Conservation (phyloP, 2,888 invertebrate genomes). For the Sisyra terminalis region DNA sequence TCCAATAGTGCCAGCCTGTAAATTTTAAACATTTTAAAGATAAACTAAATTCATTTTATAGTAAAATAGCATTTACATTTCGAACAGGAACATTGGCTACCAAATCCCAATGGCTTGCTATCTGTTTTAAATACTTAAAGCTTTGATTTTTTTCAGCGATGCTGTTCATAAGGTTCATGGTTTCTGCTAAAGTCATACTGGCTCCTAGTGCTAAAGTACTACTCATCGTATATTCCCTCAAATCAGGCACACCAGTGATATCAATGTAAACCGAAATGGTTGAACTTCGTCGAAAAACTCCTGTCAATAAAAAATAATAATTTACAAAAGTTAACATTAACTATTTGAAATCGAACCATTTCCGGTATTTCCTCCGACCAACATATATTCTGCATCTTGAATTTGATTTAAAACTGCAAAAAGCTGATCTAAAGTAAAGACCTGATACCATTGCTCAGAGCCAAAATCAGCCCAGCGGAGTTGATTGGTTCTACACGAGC, state of each 20-base stretch:
- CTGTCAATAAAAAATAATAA: conserved; percentile 19
- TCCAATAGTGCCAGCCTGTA: conserved; percentile 48
- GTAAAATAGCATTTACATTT: conserved; percentile 53
- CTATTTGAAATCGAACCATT: conserved; percentile 34
- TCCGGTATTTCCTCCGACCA: conserved; percentile 62
- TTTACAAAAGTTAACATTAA: background rate
- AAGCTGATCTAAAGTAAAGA: conserved; percentile 33
- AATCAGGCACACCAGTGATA: conserved; percentile 36
- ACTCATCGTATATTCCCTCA: conserved; percentile 25
- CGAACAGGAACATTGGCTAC: conserved; percentile 55
- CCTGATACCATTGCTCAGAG: conserved; percentile 37
- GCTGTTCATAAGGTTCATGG: conserved; percentile 32
- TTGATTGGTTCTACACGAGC: conserved; percentile 29
- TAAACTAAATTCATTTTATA: background rate
- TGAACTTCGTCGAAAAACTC: conserved; percentile 26
- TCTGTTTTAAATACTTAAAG: conserved; percentile 38
- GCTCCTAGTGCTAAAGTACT: conserved; percentile 31
- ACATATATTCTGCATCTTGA: conserved; percentile 31
- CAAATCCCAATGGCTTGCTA: conserved; percentile 46
- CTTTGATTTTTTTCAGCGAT: conserved; percentile 26
- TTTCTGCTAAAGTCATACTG: conserved; percentile 35
- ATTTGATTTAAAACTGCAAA: conserved; percentile 34
- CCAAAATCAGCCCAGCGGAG: conserved; percentile 13
- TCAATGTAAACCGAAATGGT: conserved; percentile 45
- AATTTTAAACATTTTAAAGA: conserved; percentile 8